Evolutionary conservation across 2,888 invertebrate genomes (phyloP), one percentile per base, ranked within the genome.

Genomic region (Drosophila peninsularis): DNA sequence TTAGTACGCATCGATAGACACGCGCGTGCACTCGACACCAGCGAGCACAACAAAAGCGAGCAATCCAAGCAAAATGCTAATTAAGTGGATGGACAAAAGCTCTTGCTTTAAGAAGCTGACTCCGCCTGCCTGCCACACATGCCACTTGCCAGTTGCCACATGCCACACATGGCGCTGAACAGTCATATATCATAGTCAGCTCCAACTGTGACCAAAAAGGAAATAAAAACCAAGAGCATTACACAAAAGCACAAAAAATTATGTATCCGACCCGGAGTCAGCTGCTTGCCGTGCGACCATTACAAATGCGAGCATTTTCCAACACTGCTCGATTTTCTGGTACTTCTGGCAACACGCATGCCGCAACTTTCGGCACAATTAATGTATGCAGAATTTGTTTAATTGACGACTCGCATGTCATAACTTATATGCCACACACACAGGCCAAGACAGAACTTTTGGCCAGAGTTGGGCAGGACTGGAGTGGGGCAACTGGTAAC

Each of bases 1-100:
- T 89, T 89, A 89, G 89, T 79, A 88, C 84, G 78, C 88, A 89
- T 89, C 89, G 89, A 90, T 90, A 82, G 86, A 75, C 88, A 89
- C 85, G 88, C 82, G 82, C 88, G 70, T 70, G 71, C 73, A 84
- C 90, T 89, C 81, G 76, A 78, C 75, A 64, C 71, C 49, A 44
- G 67, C 64, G 56, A 67, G 64, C 57, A 73, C 17, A 65, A 73
- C 72, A 78, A 79, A 73, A 67, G 80, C 78, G 64, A 78, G 69
- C 75, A 76, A 62, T 74, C 62, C 81, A 65, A 69, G 79, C 75
- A 68, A 83, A 80, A 86, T 86, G 89, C 85, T 86, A 86, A 89
- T 89, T 85, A 86, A 86, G 84, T 87, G 89, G 55, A 50, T 50
- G 62, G 63, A 78, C 78, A 78, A 76, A 57, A 62, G 72, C 62